Conservation (phyloP, 37 sponge, comb jelly and placozoan genomes). For the Petrosia ficiformis region DNA sequence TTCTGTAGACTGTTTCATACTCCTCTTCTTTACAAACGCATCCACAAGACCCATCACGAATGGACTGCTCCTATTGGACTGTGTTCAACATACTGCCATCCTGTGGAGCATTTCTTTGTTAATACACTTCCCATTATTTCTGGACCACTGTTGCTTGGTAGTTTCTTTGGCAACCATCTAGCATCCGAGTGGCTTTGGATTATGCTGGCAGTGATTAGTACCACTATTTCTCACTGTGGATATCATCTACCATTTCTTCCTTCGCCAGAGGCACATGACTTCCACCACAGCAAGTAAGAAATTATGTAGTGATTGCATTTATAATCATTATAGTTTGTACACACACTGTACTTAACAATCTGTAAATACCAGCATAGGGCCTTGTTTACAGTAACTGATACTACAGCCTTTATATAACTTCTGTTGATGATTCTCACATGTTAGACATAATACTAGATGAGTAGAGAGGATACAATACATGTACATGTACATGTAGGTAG, state of each 20-base stretch:
- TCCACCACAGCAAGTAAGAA: conserved; percentile 82
- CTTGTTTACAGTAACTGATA: too few species aligned
- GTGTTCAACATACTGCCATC: conserved; percentile 75
- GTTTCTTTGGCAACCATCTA: conserved; percentile 70
- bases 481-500: too few species aligned
- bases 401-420: too few species aligned
- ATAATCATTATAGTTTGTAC: background rate
- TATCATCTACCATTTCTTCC: conserved; percentile 92
- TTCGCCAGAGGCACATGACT: conserved; percentile 92
- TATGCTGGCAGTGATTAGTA: conserved; percentile 49
- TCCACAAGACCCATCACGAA: conserved; percentile 96
- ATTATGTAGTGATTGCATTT: too few species aligned
- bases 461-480: too few species aligned
- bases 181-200: conserved; percentile 80
- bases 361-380: too few species aligned
- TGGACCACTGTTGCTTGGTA: conserved; percentile 70
- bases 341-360: background rate
- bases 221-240: conserved; percentile 77
- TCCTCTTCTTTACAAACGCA: conserved; percentile 75
- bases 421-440: too few species aligned
- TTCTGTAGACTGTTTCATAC: conserved; percentile 72
- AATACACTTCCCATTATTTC: conserved; percentile 54
- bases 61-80: conserved; percentile 84
- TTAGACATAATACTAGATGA: too few species aligned
- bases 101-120: conserved; percentile 71